A percentile compares a stretch with the other conserved stretches of the same genome.
Conservation (phyloP, 2,113 vertebrate genomes). For the Dasyurus viverrinus region DNA sequence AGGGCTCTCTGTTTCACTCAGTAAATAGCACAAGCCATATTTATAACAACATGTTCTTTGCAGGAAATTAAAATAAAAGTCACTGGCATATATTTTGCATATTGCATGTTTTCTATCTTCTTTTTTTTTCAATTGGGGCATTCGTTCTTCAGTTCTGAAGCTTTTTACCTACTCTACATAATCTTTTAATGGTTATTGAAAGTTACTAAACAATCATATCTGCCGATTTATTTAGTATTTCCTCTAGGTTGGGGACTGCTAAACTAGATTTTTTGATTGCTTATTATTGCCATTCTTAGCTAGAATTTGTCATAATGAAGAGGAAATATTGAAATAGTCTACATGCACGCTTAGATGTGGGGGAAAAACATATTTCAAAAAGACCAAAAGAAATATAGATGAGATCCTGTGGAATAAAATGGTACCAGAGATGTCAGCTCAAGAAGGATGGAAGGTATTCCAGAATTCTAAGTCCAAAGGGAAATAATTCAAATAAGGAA, state of each 20-base stretch:
- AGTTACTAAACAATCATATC: not conserved
- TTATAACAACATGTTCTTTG: not conserved
- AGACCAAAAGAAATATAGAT: not conserved
- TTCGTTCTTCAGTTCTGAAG: not conserved
- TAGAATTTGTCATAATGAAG: not conserved
- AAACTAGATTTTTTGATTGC: not conserved
- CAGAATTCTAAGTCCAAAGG: not conserved
- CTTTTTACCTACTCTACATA: not conserved
- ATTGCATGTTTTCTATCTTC: not conserved
- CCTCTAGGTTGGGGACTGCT: not conserved
- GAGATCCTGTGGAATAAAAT: not conserved
- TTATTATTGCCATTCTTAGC: not conserved
- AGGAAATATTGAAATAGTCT: not conserved
- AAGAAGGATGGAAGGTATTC: not conserved
- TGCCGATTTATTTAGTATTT: not conserved
- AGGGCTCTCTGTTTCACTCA: not conserved
- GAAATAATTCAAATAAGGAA: not conserved
- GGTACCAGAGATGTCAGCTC: not conserved
- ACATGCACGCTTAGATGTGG: not conserved
- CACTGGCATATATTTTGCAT: not conserved
- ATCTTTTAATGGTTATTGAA: not conserved
- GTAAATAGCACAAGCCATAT: not conserved
- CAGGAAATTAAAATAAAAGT: not conserved
- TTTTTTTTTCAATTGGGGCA: not conserved
- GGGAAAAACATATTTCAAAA: not conserved